Evolutionary conservation across 2,888 invertebrate genomes (phyloP).

Genomic region (Sabellastarte sp.): DNA sequence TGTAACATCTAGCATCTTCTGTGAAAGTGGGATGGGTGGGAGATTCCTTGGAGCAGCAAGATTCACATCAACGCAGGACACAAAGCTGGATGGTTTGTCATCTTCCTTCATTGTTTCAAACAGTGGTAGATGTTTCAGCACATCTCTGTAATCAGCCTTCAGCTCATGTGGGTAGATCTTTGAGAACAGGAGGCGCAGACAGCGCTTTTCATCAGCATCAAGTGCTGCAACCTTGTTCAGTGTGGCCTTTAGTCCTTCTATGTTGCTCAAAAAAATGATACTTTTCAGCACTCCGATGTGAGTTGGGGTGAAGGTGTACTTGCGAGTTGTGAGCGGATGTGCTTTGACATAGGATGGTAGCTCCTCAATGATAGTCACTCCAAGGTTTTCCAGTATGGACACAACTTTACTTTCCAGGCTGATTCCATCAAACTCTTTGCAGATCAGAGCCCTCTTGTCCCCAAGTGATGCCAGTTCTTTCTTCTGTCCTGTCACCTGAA

Average conservation of each 20-base stretch:
- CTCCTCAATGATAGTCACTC: slow-evolving; percentile 26
- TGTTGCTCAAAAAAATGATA: slow-evolving; percentile 10
- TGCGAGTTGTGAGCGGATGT: slow-evolving; percentile 22
- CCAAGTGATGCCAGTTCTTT: slow-evolving; percentile 22
- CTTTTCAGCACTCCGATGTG: slow-evolving; percentile 27
- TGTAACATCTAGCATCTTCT: slow-evolving; percentile 20
- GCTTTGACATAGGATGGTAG: slow-evolving; percentile 27
- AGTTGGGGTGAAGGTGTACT: slow-evolving; percentile 26
- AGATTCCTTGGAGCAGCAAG: slow-evolving; percentile 23
- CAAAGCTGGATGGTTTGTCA: slow-evolving; percentile 11
- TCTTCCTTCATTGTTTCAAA: slow-evolving; percentile 28
- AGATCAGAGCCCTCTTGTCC: slow-evolving; percentile 15
- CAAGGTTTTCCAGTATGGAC: slow-evolving; percentile 18
- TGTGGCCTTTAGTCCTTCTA: slow-evolving; percentile 3
- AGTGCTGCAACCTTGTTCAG: neutral
- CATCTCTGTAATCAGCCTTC: slow-evolving; percentile 7
- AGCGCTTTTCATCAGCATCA: slow-evolving; percentile 17
- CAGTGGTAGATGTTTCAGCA: slow-evolving; percentile 26
- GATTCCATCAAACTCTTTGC: slow-evolving; percentile 18
- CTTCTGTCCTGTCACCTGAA: no score
- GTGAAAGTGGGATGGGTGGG: slow-evolving; percentile 22
- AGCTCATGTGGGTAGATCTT: slow-evolving; percentile 25
- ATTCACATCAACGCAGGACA: slow-evolving; percentile 18
- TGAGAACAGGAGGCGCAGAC: slow-evolving; percentile 22
- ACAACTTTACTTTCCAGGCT: slow-evolving; percentile 18